Evolutionary conservation across 2,888 invertebrate species (phyloP).

Genomic region (Drosophila suboccidentalis): DNA sequence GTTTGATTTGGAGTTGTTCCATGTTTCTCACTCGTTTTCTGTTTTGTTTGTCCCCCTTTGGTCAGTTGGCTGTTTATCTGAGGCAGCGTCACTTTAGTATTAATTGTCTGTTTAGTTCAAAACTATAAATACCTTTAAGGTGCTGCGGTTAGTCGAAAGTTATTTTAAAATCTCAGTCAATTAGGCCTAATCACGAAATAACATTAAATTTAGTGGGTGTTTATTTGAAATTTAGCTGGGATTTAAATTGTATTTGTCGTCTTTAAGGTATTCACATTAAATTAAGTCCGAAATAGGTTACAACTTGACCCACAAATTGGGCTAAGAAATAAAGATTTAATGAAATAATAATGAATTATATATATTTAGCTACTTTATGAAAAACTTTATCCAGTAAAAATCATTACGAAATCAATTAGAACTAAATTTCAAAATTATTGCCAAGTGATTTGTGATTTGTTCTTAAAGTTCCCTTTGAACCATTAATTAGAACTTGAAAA

Average conservation of each 20-base stretch:
- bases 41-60: slow-evolving; percentile 14
- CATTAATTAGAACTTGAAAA: too few relatives aligned
- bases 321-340: neutral
- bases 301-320: neutral
- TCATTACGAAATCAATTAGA: neutral
- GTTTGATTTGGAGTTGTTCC: slow-evolving; percentile 64
- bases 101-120: slow-evolving; percentile 70
- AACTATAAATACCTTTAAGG: slow-evolving; percentile 42
- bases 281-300: neutral
- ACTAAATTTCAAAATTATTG: neutral
- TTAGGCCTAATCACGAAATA: slow-evolving; percentile 11
- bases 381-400: neutral
- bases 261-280: neutral
- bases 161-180: slow-evolving; percentile 13
- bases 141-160: slow-evolving; percentile 22
- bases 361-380: neutral
- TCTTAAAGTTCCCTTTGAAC: too few relatives aligned
- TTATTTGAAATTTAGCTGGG: slow-evolving; percentile 6
- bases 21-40: slow-evolving; percentile 11
- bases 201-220: slow-evolving; percentile 49
- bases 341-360: neutral
- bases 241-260: neutral
- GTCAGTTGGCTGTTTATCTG: slow-evolving; percentile 21
- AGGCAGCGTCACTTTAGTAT: slow-evolving; percentile 54
- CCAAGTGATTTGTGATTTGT: too few relatives aligned